These are phyloP conservation scores for Whitmania pigra DNA, from an alignment of 1,140 invertebrate genomes.

Conservation along the genomic window DNA sequence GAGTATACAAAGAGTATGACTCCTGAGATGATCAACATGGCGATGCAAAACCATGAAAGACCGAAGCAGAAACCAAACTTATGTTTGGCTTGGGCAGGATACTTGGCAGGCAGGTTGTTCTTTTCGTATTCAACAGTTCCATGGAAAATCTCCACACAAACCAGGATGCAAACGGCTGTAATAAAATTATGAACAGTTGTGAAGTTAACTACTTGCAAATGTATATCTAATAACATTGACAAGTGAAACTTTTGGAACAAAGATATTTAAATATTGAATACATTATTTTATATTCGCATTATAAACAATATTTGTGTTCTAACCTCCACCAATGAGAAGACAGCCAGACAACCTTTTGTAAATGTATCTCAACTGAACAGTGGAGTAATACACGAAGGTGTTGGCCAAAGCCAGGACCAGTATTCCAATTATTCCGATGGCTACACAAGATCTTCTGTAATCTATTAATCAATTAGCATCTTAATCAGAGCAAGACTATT, in stretches of 20 bases:
- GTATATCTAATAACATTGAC: no score
- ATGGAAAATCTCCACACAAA: slow-evolving; percentile 16
- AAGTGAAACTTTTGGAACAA: no score
- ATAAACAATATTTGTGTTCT: not conserved
- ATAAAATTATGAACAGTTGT: not conserved
- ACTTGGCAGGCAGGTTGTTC: slow-evolving; percentile 4
- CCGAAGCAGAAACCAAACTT: slow-evolving; percentile 16
- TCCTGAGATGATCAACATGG: slow-evolving; percentile 9
- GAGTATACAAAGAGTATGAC: slow-evolving; percentile 11
- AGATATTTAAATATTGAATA: no score
- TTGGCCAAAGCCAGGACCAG: slow-evolving; percentile 1
- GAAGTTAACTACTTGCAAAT: no score
- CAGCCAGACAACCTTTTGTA: slow-evolving; percentile 9
- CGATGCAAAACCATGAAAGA: slow-evolving; percentile 7
- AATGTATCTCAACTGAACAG: slow-evolving; percentile 16
- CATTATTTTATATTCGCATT: no score
- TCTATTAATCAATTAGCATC: not conserved
- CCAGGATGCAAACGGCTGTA: slow-evolving; percentile 12
- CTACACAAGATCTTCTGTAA: slow-evolving; percentile 4
- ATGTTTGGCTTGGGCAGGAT: slow-evolving; percentile 13
- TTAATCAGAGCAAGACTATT: not conserved
- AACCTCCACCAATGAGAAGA: slow-evolving; percentile 14
- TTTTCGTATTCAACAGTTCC: slow-evolving; percentile 3
- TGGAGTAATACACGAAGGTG: slow-evolving; percentile 13
- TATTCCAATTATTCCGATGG: slow-evolving; percentile 15